phyloP scores from a whole-genome alignment of 2,888 invertebrate genomes.

The Diloba caeruleocephala region DNA sequence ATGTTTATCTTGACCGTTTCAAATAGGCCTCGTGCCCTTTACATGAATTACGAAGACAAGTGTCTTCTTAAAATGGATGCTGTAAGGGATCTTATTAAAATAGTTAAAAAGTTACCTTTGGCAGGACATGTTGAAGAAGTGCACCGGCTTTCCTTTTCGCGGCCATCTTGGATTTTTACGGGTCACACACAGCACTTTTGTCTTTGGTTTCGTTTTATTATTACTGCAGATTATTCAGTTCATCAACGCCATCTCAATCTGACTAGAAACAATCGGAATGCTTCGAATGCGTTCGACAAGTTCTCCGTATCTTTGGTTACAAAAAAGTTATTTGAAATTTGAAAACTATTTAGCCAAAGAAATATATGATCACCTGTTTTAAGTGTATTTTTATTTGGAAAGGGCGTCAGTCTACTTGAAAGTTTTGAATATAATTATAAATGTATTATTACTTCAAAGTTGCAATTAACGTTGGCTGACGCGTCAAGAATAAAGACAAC shows the following conservation, averaged over 20 bases:
- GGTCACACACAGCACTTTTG: conserved; percentile 77
- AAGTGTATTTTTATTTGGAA: conserved; percentile 3
- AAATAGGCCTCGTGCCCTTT: conserved; percentile 39
- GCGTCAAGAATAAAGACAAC: conserved; percentile 21
- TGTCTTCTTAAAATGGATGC: conserved; percentile 17
- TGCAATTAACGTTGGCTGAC: conserved; percentile 29
- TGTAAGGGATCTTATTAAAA: conserved; percentile 39
- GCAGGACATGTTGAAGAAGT: conserved; percentile 91
- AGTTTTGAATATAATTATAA: conserved; percentile 19
- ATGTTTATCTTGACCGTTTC: conserved; percentile 64
- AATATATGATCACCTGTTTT: not conserved
- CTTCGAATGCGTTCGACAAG: conserved; percentile 34
- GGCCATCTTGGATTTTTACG: conserved; percentile 88
- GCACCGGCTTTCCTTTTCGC: conserved; percentile 93
- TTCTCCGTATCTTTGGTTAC: not conserved
- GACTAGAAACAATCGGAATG: conserved; percentile 43
- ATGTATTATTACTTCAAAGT: conserved; percentile 31
- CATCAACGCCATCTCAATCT: conserved; percentile 72
- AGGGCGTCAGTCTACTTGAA: conserved; percentile 12
- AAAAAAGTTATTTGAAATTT: conserved; percentile 23
- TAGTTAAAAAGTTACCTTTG: conserved; percentile 83
- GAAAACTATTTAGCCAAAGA: not conserved
- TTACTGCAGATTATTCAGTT: conserved; percentile 66
- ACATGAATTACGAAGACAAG: conserved; percentile 27
- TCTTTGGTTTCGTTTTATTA: conserved; percentile 73